Percentiles rank a stretch among this genome's conserved stretches.
Conservation (phyloP, 1,140 invertebrate genomes). For the Lucilia cuprina region DNA sequence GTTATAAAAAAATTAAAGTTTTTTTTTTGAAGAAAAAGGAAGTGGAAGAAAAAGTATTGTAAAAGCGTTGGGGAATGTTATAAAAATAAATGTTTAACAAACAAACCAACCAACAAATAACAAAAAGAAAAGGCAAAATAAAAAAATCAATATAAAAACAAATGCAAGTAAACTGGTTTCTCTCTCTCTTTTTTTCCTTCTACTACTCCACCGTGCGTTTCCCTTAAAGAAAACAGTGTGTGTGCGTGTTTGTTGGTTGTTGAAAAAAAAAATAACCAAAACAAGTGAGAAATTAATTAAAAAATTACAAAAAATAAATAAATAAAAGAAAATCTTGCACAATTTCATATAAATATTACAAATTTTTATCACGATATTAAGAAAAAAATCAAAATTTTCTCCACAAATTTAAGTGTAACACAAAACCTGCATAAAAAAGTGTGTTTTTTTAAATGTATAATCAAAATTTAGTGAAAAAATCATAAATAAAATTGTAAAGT, state of each 20-base stretch:
- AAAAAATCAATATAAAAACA: conserved; percentile 31
- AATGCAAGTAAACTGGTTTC: conserved; percentile 26
- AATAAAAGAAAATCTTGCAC: conserved; percentile 5
- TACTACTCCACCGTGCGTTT: conserved; percentile 2
- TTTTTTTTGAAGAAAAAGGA: background rate
- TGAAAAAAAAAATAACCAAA: background rate
- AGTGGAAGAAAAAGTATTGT: background rate
- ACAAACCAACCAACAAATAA: background rate
- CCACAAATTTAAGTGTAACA: background rate
- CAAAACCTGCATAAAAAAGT: background rate
- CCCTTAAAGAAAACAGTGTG: no score
- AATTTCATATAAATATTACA: background rate
- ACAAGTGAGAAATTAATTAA: conserved; percentile 26
- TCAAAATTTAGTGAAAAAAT: background rate
- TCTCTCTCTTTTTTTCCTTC: background rate
- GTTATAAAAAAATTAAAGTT: background rate
- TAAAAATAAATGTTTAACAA: conserved; percentile 1
- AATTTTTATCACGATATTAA: background rate
- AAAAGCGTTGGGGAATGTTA: background rate
- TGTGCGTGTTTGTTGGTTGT: background rate
- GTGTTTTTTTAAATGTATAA: background rate
- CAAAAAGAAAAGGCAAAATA: no score
- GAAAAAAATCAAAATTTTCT: background rate
- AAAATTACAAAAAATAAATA: background rate
- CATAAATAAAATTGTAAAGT: background rate